Base-by-base conservation (phyloP, 2,797 vertebrate genomes). In the Pipistrellus pipistrellus region DNA sequence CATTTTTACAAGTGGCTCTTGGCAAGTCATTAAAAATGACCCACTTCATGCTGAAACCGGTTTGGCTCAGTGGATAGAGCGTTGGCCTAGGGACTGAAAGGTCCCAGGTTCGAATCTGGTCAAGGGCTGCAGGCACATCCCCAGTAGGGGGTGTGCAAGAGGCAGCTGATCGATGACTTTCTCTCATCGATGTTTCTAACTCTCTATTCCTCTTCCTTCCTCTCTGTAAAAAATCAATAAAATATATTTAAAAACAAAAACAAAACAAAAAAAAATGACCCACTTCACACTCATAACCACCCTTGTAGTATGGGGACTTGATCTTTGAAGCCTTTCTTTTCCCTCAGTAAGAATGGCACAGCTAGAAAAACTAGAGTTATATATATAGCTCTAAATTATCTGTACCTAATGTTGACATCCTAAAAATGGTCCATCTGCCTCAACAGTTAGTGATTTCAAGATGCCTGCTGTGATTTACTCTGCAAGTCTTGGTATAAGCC, bases 1-100 rank as follows among this genome's bases (percentile, higher is more conserved):
- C 11, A 66, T 51, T 94, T 94, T 88, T 88, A 93, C 3, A 18
- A 85, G 68, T 46, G 32, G 35, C 14, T 77, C 8, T 68, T 30
- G 66, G 75, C 46, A 85, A 76, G 23, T 77, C 53, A 81, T 93
- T 90, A 77, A 87, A 86, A 86, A 71, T 53, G 13, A 83, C 30
- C 55, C 21, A 12, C 48, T 92, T 77, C n/a, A 35, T 41, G 38
- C 38, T 6, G 1, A 41, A 41, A 41, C 38, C 38, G 6, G 38
- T 41, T 41, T 41, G 38, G 38, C 38, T 41, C 38, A 41, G 38
- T 41, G 6, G 38, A 41, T 41, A 41, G 38, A 41, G 38, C 6
- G 1, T 41, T 7, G 38, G 38, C 38, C 38, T 41, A 41, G 38
- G 38, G 38, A 41, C 38, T 41, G 38, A 41, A 41, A 41, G 38